Conservation (phyloP, 1,140 invertebrate genomes). For the Drosophila busckii region DNA sequence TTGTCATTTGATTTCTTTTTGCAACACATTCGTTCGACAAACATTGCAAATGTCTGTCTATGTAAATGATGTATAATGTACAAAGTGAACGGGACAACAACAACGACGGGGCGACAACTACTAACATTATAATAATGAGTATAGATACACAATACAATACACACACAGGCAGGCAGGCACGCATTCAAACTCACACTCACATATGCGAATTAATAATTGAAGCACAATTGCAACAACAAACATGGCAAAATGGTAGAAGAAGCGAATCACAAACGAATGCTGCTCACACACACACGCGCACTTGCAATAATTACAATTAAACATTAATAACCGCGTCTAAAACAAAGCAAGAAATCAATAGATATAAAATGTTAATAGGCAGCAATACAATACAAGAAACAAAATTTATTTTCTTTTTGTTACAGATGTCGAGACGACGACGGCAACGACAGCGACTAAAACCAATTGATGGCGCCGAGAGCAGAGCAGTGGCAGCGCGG, state of each 20-base stretch:
- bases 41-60: too few relatives aligned
- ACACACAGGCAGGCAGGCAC: too few relatives aligned
- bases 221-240: conserved; percentile 53
- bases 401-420: conserved; percentile 63
- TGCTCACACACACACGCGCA: conserved; percentile 11
- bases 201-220: conserved; percentile 71
- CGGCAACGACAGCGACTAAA: conserved; percentile 36
- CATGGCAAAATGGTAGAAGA: conserved; percentile 27
- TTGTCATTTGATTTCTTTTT: conserved; percentile 25
- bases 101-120: conserved; percentile 53
- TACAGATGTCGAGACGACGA: conserved; percentile 59
- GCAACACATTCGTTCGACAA: too few relatives aligned
- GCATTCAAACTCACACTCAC: too few relatives aligned
- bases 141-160: conserved; percentile 52
- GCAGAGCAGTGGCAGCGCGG: conserved; percentile 29
- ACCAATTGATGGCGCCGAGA: conserved; percentile 41
- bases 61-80: conserved; percentile 44
- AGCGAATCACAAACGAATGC: conserved; percentile 16
- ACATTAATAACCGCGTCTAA: conserved; percentile 44
- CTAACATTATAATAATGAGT: conserved; percentile 66
- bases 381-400: conserved; percentile 44
- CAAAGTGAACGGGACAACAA: too few relatives aligned
- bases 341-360: conserved; percentile 71
- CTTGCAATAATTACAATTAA: conserved; percentile 68
- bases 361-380: conserved; percentile 54